A percentile compares a stretch with the other conserved stretches of the same genome.
Evolutionary conservation across 2,888 invertebrate species (phyloP).

Genomic region (Eretmocerus hayati): DNA sequence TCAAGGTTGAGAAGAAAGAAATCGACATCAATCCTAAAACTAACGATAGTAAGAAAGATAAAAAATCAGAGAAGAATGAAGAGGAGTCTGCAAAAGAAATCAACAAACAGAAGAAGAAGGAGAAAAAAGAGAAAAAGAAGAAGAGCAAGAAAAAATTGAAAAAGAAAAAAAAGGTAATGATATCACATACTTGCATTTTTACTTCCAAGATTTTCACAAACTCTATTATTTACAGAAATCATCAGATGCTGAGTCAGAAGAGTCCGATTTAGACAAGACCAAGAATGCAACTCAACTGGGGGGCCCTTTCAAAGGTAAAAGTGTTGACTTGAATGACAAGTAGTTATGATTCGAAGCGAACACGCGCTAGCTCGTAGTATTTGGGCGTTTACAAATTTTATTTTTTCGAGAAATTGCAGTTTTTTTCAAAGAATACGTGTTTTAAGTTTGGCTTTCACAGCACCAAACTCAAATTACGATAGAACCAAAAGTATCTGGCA

Average conservation of each 20-base stretch:
- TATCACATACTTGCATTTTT: slow-evolving; percentile 11
- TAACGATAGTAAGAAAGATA: slow-evolving; percentile 35
- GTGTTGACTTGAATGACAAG: not conserved
- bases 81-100: slow-evolving; percentile 18
- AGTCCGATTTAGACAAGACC: slow-evolving; percentile 28
- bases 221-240: slow-evolving; percentile 6
- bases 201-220: no score
- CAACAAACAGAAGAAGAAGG: slow-evolving; percentile 11
- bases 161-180: slow-evolving; percentile 34
- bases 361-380: no score
- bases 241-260: slow-evolving; percentile 5
- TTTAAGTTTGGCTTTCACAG: no score
- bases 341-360: no score
- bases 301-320: no score
- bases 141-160: slow-evolving; percentile 29
- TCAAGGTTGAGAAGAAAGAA: slow-evolving; percentile 46
- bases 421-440: no score
- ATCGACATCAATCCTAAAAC: slow-evolving; percentile 43
- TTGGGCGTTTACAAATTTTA: no score
- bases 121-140: slow-evolving; percentile 29
- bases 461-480: no score
- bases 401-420: no score
- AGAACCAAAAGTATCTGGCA: no score
- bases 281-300: slow-evolving; percentile 18
- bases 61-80: slow-evolving; percentile 35